These are phyloP conservation scores for Himantopus leucocephalus DNA, from an alignment of 2,113 vertebrate species.

Conservation along the genomic window DNA sequence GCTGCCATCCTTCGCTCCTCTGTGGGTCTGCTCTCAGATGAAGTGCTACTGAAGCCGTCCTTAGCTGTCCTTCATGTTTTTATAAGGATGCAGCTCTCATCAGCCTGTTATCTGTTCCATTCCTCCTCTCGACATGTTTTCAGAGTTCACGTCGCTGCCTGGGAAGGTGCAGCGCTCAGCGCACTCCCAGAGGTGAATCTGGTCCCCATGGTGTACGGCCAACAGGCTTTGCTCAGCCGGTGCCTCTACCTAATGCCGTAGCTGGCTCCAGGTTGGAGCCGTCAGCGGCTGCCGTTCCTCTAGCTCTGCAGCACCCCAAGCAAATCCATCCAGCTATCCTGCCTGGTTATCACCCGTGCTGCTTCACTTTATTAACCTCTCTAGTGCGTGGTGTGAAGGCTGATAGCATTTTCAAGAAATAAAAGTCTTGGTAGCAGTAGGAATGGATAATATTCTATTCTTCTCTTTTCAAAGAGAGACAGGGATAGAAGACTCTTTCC, in stretches of 20 bases:
- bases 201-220: accelerated
- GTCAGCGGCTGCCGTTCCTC: not conserved
- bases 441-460: not conserved
- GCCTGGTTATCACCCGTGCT: not conserved
- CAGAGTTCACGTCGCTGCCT: not conserved
- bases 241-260: not conserved
- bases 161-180: not conserved
- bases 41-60: accelerated
- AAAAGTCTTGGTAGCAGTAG: not conserved
- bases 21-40: not conserved
- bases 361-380: not conserved
- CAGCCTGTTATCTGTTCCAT: not conserved
- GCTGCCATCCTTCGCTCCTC: accelerated
- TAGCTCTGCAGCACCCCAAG: not conserved
- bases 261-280: not conserved
- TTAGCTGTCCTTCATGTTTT: not conserved
- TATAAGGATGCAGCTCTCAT: not conserved
- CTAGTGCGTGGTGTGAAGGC: not conserved
- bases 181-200: accelerated
- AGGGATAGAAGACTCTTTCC: not conserved
- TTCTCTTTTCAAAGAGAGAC: not conserved
- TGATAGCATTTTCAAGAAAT: not conserved
- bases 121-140: not conserved
- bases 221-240: accelerated
- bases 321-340: not conserved